Evolutionary conservation across 2,113 vertebrate species (phyloP).

Genomic region (Trichechus manatus): DNA sequence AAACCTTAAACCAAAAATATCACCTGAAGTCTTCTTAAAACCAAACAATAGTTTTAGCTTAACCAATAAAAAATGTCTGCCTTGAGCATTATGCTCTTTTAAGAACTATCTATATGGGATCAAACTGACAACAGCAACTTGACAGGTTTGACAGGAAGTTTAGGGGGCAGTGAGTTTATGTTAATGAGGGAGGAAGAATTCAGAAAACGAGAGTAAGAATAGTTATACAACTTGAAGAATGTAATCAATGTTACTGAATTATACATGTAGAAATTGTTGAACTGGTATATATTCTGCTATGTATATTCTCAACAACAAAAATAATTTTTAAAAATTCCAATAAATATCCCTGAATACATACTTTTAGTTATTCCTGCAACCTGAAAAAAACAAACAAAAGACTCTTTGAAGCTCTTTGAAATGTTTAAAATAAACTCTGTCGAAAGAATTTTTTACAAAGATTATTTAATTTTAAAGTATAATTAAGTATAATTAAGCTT

Average conservation of each 20-base stretch:
- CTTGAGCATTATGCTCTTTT: not conserved
- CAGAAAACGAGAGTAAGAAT: not conserved
- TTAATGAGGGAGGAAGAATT: not conserved
- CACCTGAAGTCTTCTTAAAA: not conserved
- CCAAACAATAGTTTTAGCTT: not conserved
- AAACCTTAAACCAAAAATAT: not conserved
- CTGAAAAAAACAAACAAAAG: not conserved
- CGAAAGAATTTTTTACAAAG: not conserved
- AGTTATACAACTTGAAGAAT: not conserved
- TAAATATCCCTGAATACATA: not conserved
- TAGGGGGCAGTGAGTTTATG: not conserved
- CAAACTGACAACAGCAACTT: not conserved
- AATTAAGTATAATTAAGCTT: not conserved
- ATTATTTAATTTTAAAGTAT: slow-evolving; percentile 2
- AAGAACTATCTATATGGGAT: not conserved
- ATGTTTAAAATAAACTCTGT: not conserved
- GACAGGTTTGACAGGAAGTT: not conserved
- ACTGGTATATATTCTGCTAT: not conserved
- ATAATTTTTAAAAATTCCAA: not conserved
- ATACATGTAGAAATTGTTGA: not conserved
- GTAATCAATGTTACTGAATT: not conserved
- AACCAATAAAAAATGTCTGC: not conserved
- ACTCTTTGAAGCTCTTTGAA: not conserved
- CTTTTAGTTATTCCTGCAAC: not conserved
- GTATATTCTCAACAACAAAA: not conserved